Evolutionary conservation across 2,888 invertebrate species (phyloP).

Genomic region (Deroplatys truncata): DNA sequence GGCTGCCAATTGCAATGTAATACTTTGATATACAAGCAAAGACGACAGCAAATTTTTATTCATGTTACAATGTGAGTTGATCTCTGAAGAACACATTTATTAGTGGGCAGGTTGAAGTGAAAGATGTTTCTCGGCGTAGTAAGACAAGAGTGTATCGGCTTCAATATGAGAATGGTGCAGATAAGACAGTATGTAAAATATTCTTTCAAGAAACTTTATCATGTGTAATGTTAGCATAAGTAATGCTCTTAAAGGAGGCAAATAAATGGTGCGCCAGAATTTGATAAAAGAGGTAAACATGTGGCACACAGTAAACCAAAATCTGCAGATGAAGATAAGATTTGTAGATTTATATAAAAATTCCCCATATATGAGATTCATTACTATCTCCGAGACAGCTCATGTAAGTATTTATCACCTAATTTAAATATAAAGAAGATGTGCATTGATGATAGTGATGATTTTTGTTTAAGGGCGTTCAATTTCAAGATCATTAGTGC

Average conservation of each 20-base stretch:
- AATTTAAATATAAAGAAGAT: neutral
- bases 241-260: neutral
- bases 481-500: no score
- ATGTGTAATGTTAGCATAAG: neutral
- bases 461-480: no score
- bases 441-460: no score
- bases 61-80: no score
- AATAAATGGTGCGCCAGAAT: no score
- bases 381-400: neutral
- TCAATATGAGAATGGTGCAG: neutral
- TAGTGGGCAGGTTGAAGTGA: neutral
- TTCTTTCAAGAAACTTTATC: neutral
- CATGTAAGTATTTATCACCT: neutral
- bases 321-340: neutral
- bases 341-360: neutral
- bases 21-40: no score
- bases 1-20: no score
- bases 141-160: neutral
- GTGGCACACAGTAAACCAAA: neutral
- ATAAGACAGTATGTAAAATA: neutral
- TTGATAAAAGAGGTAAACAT: neutral
- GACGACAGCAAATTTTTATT: no score
- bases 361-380: neutral
- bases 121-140: neutral
- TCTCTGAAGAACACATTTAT: neutral